phyloP scores from a whole-genome alignment of 1,140 invertebrate species.

The Anthonomus grandis region DNA sequence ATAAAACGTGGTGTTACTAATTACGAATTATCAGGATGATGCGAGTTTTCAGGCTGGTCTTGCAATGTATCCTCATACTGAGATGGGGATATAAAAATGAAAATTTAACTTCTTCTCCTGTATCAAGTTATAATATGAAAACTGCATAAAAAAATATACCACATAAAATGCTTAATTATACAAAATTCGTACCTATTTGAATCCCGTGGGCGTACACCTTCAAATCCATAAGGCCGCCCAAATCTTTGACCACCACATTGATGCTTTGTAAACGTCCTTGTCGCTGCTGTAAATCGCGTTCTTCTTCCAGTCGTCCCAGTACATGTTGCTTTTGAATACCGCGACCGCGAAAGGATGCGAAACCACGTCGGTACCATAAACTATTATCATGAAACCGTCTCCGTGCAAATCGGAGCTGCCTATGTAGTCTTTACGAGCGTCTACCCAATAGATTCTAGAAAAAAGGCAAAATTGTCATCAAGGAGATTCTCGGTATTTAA shows the following conservation, averaged over 20 bases:
- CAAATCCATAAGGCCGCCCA: constrained; percentile 75
- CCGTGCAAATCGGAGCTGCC: constrained; percentile 83
- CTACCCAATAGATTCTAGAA: constrained; percentile 77
- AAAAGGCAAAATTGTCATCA: too few species aligned
- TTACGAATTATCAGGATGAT: too few species aligned
- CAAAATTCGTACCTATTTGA: constrained; percentile 56
- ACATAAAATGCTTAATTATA: too few species aligned
- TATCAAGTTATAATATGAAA: too few species aligned
- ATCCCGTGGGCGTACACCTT: constrained; percentile 75
- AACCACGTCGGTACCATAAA: constrained; percentile 62
- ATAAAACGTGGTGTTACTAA: too few species aligned
- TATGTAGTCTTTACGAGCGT: constrained; percentile 78
- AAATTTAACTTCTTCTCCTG: too few species aligned
- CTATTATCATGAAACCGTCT: constrained; percentile 67
- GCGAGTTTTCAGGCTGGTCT: too few species aligned
- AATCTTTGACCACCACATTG: constrained; percentile 56
- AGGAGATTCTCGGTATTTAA: too few species aligned
- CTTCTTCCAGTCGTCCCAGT: constrained; percentile 89
- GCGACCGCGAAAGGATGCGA: constrained; percentile 83
- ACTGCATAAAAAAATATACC: too few species aligned
- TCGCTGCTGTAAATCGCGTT: constrained; percentile 74
- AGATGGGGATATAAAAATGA: too few species aligned
- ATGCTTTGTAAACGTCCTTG: constrained; percentile 63
- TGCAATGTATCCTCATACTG: too few species aligned
- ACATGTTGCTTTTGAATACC: constrained; percentile 74